phyloP scores from a whole-genome alignment of 2,888 invertebrate species.

The Trachelus iudaicus region DNA sequence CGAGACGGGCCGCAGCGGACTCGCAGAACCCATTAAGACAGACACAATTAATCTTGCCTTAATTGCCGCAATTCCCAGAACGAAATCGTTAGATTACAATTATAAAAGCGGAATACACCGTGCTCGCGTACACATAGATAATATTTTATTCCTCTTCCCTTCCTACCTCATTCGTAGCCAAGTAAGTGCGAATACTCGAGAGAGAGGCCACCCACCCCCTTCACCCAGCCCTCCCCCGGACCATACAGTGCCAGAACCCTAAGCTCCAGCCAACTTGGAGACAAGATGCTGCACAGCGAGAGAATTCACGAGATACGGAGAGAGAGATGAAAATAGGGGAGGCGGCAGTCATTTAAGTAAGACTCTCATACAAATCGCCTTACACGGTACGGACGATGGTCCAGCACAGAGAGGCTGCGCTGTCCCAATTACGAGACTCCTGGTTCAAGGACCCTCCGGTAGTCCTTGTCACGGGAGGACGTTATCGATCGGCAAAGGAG shows the following conservation, averaged over 20 bases:
- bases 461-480: background rate
- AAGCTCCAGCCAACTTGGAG: background rate
- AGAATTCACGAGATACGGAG: background rate
- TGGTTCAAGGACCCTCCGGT: background rate
- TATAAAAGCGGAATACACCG: background rate
- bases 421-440: background rate
- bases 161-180: background rate
- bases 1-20: background rate
- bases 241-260: background rate
- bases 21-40: conserved; percentile 5
- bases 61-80: conserved; percentile 4
- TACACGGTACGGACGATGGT: background rate
- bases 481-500: background rate
- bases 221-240: background rate
- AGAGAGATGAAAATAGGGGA: background rate
- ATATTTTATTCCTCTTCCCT: background rate
- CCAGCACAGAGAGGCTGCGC: background rate
- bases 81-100: conserved; percentile 7
- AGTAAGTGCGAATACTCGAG: background rate
- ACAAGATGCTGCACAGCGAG: background rate
- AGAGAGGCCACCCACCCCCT: background rate
- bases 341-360: background rate
- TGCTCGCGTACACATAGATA: background rate
- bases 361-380: background rate
- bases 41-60: conserved; percentile 3